phyloP scores from a whole-genome alignment of 2,888 invertebrate genomes.

The Stratiomys singularior region DNA sequence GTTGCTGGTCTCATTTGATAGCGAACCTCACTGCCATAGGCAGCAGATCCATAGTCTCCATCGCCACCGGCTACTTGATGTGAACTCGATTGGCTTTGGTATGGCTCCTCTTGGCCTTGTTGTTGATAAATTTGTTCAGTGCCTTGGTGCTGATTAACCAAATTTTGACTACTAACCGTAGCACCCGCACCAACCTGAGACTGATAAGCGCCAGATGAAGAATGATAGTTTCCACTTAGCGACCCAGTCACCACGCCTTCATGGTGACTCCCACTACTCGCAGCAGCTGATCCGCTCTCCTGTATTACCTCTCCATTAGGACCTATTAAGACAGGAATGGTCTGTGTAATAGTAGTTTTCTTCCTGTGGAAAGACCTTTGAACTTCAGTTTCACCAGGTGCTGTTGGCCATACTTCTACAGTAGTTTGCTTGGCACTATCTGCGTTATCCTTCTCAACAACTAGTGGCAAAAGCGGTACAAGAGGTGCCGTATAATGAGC shows the following conservation, averaged over 20 bases:
- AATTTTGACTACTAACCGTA: neutral
- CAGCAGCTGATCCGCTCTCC: neutral
- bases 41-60: conserved; percentile 20
- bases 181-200: conserved; percentile 1
- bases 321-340: conserved; percentile 51
- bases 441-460: conserved; percentile 45
- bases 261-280: neutral
- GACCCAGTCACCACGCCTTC: neutral
- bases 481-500: conserved; percentile 35
- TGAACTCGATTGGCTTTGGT: conserved; percentile 8
- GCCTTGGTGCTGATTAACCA: neutral
- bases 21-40: conserved; percentile 16
- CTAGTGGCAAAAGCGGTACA: conserved; percentile 40
- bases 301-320: conserved; percentile 41
- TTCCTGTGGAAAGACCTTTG: conserved; percentile 55
- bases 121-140: neutral
- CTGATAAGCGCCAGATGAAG: conserved; percentile 4
- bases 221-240: neutral
- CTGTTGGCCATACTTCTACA: conserved; percentile 12
- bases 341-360: conserved; percentile 53
- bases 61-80: neutral
- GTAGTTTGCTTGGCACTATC: conserved; percentile 7
- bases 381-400: conserved; percentile 46
- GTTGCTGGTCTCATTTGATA: neutral
- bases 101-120: neutral